A percentile compares a stretch with the other conserved stretches of the same genome.
These are phyloP conservation scores for Oscheius sp. DNA, from an alignment of 1,140 invertebrate species.

Conservation along the genomic window DNA sequence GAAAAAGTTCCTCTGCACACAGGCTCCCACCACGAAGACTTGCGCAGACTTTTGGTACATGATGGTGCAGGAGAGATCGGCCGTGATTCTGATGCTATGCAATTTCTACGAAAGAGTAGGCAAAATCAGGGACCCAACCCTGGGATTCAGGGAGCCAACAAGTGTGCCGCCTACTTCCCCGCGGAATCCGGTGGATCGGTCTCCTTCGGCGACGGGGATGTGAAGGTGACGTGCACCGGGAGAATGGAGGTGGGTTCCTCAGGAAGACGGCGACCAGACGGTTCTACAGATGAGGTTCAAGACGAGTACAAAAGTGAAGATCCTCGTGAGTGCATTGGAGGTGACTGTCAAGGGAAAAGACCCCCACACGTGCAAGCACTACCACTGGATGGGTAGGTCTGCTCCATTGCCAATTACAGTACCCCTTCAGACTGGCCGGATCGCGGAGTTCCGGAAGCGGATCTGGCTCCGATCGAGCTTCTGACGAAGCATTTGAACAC, in stretches of 20 bases:
- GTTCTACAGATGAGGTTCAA: background rate
- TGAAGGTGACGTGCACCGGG: too few species aligned
- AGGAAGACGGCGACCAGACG: background rate
- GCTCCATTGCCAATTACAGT: too few species aligned
- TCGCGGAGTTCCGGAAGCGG: constrained; percentile 10
- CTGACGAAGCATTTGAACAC: background rate
- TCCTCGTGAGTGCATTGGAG: background rate
- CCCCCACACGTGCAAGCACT: background rate
- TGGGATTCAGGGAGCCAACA: too few species aligned
- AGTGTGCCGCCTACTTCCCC: constrained; percentile 18
- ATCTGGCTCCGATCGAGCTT: constrained; percentile 19
- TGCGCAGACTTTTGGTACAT: too few species aligned
- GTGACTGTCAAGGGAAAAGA: background rate
- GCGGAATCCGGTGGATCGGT: too few species aligned
- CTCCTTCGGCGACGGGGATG: too few species aligned
- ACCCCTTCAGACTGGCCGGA: constrained; percentile 29
- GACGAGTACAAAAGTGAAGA: background rate
- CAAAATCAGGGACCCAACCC: too few species aligned
- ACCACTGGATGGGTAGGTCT: constrained; percentile 18
- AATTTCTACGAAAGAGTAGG: constrained; percentile 9
- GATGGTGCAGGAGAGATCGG: too few species aligned
- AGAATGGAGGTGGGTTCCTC: too few species aligned
- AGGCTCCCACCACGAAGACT: constrained; percentile 6
- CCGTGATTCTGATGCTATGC: constrained; percentile 24
- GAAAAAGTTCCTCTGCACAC: background rate